Conservation (phyloP, 2,888 invertebrate species). For the Papilio gigon region DNA sequence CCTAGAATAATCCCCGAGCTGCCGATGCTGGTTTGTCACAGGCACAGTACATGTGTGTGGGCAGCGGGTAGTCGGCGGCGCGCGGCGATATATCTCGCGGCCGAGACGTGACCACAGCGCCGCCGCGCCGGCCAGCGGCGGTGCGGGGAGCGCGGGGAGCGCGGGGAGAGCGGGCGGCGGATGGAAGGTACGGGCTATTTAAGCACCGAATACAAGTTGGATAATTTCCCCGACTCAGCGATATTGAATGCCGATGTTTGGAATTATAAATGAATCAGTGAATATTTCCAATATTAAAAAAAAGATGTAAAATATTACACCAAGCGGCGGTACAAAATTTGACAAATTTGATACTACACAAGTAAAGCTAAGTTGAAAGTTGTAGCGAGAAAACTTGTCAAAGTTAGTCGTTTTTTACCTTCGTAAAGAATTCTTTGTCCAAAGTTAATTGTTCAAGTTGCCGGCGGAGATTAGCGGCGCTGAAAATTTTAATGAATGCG, state of each 20-base stretch:
- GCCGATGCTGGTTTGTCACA: neutral
- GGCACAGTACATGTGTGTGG: neutral
- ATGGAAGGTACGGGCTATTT: slow-evolving; percentile 3
- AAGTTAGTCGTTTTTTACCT: slow-evolving; percentile 53
- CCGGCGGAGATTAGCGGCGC: slow-evolving; percentile 38
- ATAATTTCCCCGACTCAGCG: slow-evolving; percentile 3
- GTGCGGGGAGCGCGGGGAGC: neutral
- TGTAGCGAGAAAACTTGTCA: slow-evolving; percentile 25
- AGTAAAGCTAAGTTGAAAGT: slow-evolving; percentile 8
- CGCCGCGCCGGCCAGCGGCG: slow-evolving; percentile 32
- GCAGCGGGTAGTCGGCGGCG: neutral
- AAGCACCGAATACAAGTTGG: neutral
- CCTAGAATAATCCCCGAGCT: neutral
- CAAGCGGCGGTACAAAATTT: too few relatives aligned
- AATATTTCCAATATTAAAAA: neutral
- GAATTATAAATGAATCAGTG: neutral
- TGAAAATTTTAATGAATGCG: slow-evolving; percentile 36
- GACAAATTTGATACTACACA: neutral
- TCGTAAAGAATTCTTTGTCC: slow-evolving; percentile 59
- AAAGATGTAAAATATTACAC: too few relatives aligned
- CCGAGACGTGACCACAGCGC: slow-evolving; percentile 40
- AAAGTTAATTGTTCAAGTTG: slow-evolving; percentile 76
- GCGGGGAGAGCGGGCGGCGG: neutral
- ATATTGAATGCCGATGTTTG: neutral
- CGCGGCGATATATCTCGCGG: slow-evolving; percentile 42